Evolutionary conservation across 2,888 invertebrate species (phyloP).

Genomic region (Conomelus anceps): DNA sequence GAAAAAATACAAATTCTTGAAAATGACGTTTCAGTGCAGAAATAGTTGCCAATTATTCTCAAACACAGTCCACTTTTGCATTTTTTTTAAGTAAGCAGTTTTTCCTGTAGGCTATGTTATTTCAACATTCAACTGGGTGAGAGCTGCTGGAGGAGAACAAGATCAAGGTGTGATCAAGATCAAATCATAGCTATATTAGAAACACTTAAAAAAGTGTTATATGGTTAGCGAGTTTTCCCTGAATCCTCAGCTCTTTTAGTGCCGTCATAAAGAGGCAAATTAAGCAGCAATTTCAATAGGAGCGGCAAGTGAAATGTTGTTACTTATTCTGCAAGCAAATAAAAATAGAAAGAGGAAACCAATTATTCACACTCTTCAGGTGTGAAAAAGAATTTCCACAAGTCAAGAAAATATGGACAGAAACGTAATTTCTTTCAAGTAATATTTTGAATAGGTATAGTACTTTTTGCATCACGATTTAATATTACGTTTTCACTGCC

Average conservation of each 20-base stretch:
- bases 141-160: not conserved
- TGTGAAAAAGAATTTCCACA: not conserved
- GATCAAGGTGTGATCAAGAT: not conserved
- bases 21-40: too few relatives aligned
- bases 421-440: not conserved
- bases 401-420: not conserved
- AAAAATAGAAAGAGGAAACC: not conserved
- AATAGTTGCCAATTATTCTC: too few relatives aligned
- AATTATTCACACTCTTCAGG: not conserved
- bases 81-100: not conserved
- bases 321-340: not conserved
- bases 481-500: not conserved
- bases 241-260: not conserved
- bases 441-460: not conserved
- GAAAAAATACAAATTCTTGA: too few relatives aligned
- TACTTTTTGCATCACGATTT: not conserved
- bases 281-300: not conserved
- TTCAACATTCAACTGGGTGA: not conserved
- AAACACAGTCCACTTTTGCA: too few relatives aligned
- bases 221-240: not conserved
- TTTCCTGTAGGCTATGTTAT: too few relatives aligned
- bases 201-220: not conserved
- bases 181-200: not conserved
- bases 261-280: not conserved
- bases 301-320: not conserved